A percentile compares a stretch with the other conserved stretches of the same genome.
phyloP scores from a whole-genome alignment of 2,113 vertebrate genomes.

The Tetrax tetrax region DNA sequence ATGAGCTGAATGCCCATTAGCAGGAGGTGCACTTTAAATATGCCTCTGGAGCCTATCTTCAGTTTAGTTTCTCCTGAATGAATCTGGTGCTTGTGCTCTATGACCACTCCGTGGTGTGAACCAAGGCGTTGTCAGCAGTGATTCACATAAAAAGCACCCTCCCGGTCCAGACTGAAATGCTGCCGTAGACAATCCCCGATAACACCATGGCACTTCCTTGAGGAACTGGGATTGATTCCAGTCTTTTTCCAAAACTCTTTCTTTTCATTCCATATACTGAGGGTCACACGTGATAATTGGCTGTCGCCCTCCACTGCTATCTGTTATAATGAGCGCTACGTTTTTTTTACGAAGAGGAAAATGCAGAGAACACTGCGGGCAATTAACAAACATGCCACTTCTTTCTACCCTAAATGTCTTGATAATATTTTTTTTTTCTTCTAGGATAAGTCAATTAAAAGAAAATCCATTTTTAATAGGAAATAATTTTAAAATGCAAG shows the following conservation, averaged over 20 bases:
- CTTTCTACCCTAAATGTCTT: background rate
- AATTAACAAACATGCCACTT: background rate
- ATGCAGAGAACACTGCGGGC: background rate
- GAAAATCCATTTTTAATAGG: background rate
- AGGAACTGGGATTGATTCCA: background rate
- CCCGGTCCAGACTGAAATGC: background rate
- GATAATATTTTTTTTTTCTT: background rate
- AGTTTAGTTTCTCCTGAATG: background rate
- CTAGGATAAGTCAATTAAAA: background rate
- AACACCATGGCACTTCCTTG: background rate
- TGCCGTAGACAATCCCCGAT: background rate
- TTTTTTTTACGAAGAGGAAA: background rate
- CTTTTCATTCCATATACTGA: background rate
- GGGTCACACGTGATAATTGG: fast-evolving
- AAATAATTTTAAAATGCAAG: background rate
- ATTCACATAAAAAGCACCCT: background rate
- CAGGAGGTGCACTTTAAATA: background rate
- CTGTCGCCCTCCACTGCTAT: background rate
- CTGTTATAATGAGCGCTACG: background rate
- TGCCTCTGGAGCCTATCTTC: background rate
- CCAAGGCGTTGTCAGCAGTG: fast-evolving
- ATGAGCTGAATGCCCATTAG: background rate
- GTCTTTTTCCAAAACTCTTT: background rate
- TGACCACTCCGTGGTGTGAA: background rate
- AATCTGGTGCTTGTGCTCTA: background rate